A percentile compares a stretch with the other conserved stretches of the same genome.
Conservation (phyloP, 2,888 invertebrate species). For the Erannis defoliaria region DNA sequence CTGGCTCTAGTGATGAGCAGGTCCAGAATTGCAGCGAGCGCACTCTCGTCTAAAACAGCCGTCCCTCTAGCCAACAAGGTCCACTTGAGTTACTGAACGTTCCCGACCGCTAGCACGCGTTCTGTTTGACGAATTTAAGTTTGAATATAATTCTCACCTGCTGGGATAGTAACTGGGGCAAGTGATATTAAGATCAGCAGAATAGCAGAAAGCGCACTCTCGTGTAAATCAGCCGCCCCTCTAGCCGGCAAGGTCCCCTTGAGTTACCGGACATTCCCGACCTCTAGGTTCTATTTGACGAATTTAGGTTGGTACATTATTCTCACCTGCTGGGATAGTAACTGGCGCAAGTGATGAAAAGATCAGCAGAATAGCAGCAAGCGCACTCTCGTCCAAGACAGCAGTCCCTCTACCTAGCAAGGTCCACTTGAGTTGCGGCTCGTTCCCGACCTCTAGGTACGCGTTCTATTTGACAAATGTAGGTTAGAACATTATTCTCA, state of each 20-base stretch:
- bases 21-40: slow-evolving; percentile 88
- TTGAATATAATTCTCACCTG: too few species aligned
- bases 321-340: slow-evolving; percentile 96
- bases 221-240: neutral
- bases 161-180: too few species aligned
- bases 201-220: slow-evolving; percentile 69
- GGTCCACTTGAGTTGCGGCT: slow-evolving; percentile 98
- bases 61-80: neutral
- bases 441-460: too few species aligned
- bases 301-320: neutral
- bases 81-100: neutral
- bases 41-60: neutral
- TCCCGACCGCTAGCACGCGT: too few species aligned
- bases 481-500: slow-evolving; percentile 52
- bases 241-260: neutral
- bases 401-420: slow-evolving; percentile 94
- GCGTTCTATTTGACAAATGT: too few species aligned
- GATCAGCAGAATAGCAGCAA: slow-evolving; percentile 95
- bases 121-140: too few species aligned
- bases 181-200: slow-evolving; percentile 96
- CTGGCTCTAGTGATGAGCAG: slow-evolving; percentile 95
- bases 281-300: too few species aligned
- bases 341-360: slow-evolving; percentile 96
- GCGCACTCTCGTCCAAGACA: slow-evolving; percentile 96
- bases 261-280: too few species aligned